Conservation (phyloP, 2,888 invertebrate genomes). For the Himalopsyche tibetana region DNA sequence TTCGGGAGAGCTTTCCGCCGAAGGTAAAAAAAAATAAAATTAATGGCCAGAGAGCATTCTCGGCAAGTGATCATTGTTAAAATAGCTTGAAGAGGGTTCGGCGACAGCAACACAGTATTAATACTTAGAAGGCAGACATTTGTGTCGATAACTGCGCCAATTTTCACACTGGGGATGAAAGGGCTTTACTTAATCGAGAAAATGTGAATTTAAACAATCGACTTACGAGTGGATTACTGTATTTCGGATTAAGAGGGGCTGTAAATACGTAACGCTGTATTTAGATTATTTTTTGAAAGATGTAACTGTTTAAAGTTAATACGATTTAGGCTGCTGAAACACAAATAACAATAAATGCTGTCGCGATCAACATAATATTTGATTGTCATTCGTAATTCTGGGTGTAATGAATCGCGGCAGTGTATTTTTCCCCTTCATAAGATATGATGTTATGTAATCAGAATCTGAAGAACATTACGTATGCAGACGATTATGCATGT, state of each 20-base stretch:
- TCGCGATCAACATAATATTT: too few species aligned
- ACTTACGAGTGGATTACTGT: neutral
- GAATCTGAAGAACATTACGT: too few species aligned
- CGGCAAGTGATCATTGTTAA: neutral
- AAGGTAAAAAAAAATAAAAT: neutral
- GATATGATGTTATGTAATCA: too few species aligned
- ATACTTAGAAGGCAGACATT: neutral
- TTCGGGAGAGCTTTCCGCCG: neutral
- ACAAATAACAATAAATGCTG: too few species aligned
- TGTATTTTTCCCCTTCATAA: too few species aligned
- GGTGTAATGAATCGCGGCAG: too few species aligned
- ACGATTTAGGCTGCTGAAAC: too few species aligned
- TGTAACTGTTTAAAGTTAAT: too few species aligned
- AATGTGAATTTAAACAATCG: conserved; percentile 23
- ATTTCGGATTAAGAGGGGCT: neutral
- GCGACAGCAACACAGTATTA: neutral
- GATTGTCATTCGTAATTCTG: too few species aligned
- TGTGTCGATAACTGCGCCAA: neutral
- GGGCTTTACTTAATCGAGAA: neutral
- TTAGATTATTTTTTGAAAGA: too few species aligned
- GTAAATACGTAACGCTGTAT: too few species aligned
- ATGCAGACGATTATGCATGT: too few species aligned
- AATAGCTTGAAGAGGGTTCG: conserved; percentile 5
- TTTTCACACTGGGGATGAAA: neutral
- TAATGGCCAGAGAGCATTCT: neutral